Conservation (phyloP, 2,797 vertebrate species). For the Propithecus perrieri region DNA sequence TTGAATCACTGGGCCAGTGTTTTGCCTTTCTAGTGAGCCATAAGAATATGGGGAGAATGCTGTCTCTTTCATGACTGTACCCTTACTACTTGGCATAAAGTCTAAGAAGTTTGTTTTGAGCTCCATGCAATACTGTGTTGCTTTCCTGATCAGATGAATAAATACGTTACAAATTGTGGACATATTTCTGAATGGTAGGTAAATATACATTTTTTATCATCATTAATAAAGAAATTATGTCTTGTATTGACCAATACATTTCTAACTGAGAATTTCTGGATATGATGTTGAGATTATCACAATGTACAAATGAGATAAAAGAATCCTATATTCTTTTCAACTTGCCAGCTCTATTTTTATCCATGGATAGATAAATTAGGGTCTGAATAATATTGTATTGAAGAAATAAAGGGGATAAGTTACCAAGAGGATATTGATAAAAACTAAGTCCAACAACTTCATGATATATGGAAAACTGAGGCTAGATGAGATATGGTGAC, state of each 20-base stretch:
- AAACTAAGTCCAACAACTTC: neutral
- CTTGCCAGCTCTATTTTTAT: neutral
- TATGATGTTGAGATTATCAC: neutral
- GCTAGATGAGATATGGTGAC: rapidly evolving
- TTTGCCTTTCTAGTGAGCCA: neutral
- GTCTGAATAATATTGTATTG: neutral
- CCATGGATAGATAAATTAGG: neutral
- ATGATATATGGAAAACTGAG: neutral
- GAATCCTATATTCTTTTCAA: neutral
- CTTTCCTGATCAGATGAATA: neutral
- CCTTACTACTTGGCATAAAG: neutral
- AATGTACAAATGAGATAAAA: neutral
- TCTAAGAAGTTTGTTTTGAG: neutral
- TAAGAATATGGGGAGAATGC: neutral
- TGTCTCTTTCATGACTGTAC: neutral
- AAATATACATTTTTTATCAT: neutral
- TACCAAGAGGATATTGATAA: neutral
- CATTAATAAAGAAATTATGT: neutral
- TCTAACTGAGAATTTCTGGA: neutral
- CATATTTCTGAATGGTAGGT: neutral
- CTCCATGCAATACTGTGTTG: neutral
- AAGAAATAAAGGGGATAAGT: neutral
- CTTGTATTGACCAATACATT: neutral
- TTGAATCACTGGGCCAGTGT: neutral
- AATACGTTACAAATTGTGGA: neutral